A percentile compares a stretch with the other conserved stretches of the same genome.
Conservation (phyloP, 2,888 invertebrate genomes). For the Ectobius pallidus region DNA sequence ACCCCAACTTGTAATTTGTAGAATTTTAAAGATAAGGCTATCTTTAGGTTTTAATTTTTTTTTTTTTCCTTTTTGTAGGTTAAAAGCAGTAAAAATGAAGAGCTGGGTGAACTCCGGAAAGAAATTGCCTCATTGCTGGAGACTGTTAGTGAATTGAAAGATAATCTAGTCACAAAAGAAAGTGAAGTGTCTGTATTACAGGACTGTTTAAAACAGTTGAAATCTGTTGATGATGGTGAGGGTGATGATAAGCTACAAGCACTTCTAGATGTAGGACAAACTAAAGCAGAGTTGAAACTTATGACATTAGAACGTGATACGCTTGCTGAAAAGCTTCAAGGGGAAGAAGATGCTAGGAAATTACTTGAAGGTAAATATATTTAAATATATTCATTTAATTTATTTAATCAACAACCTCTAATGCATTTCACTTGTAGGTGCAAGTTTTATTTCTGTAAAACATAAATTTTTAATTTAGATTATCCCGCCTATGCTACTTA, state of each 20-base stretch:
- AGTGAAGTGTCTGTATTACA: slow-evolving; percentile 49
- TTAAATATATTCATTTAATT: no score
- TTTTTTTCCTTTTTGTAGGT: not conserved
- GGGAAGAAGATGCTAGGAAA: slow-evolving; percentile 54
- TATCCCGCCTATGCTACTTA: no score
- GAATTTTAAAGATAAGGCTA: no score
- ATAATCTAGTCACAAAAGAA: slow-evolving; percentile 52
- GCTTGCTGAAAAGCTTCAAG: slow-evolving; percentile 56
- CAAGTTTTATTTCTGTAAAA: no score
- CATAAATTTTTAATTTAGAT: no score
- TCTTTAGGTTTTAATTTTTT: no score
- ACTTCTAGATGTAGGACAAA: slow-evolving; percentile 62
- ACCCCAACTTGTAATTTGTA: no score
- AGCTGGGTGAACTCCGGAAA: slow-evolving; percentile 61
- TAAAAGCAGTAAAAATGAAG: slow-evolving; percentile 55
- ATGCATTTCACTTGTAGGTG: no score
- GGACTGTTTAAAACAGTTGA: slow-evolving; percentile 43
- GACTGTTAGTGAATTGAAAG: slow-evolving; percentile 56
- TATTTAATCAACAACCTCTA: no score
- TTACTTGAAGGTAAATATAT: slow-evolving; percentile 53
- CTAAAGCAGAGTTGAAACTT: slow-evolving; percentile 64
- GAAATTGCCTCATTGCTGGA: slow-evolving; percentile 59
- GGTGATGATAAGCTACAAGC: slow-evolving; percentile 50
- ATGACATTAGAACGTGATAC: slow-evolving; percentile 60
- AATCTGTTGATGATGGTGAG: slow-evolving; percentile 26